A percentile compares a stretch with the other conserved stretches of the same genome.
Conservation (phyloP, 2,113 vertebrate species). For the Lontra canadensis region DNA sequence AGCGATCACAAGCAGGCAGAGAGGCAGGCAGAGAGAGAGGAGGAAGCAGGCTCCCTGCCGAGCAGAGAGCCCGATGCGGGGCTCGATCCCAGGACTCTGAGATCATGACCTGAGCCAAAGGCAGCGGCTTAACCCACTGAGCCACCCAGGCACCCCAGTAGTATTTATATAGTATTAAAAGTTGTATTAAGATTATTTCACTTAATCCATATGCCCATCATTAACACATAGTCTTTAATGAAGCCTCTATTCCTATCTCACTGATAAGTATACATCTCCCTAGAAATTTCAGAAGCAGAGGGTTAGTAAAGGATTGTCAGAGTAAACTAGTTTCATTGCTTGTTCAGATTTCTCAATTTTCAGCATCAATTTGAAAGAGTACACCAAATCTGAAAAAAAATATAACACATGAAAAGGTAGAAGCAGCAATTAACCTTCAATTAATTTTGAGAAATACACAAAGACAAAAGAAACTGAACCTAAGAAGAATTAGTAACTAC, state of each 20-base stretch:
- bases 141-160: no score
- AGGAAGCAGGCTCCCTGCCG: no score
- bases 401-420: neutral
- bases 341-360: neutral
- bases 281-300: neutral
- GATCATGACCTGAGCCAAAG: no score
- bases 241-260: neutral
- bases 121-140: no score
- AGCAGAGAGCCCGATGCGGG: no score
- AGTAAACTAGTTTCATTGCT: neutral
- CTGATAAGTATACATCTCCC: neutral
- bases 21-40: no score
- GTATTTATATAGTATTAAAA: neutral
- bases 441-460: neutral
- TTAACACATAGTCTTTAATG: neutral
- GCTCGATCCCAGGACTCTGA: no score
- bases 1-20: no score
- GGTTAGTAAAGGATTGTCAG: neutral
- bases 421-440: neutral
- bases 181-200: conserved; percentile 6
- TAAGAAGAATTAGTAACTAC: conserved; percentile 17
- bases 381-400: neutral
- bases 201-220: neutral
- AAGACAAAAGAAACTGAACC: conserved; percentile 8
- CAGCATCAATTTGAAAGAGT: neutral